Evolutionary conservation across 2,797 vertebrate species (phyloP), one percentile per base, ranked within the genome.

Genomic region (Micromesistius poutassou): DNA sequence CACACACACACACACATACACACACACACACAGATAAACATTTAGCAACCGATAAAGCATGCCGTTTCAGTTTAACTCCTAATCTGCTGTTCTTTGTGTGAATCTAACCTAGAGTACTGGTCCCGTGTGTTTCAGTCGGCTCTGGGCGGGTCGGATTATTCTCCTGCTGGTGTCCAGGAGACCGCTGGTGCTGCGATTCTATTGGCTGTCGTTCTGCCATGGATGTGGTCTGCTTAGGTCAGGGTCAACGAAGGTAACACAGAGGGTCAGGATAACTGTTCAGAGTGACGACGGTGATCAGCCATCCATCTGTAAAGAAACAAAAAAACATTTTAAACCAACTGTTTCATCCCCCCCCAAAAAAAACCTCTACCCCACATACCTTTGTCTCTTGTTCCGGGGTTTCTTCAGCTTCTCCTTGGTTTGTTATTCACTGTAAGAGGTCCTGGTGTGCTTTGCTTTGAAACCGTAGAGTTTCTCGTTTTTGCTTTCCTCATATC

Each of bases 1-100:
- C 46, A 55, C 46, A 22, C 46, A 55, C 46, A 55, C 16, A 55
- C 30, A 55, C 33, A 78, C 50, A 62, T n/a, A 62, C 55, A 62
- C 22, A 62, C 62, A 3, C 62, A 68, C n/a, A 68, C 62, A 68
- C 62, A 68, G n/a, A 62, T 62, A 9, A n/a, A 68, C 62, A 28
- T 68, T 68, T 28, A 68, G 62, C 25, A 68, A 25, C 62, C 25
- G 14, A 68, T 28, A 68, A 55, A 55, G 46, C n/a, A 68, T n/a
- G n/a, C 62, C 0, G n/a, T 68, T 62, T 62, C 6, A 28, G 55
- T 25, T 62, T 8, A 68, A 25, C 10, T 12, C 7, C 10, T 28
- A 28, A 5, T 68, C 62, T 68, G 25, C n/a, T 13, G 25, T 28
- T 25, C 33, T n/a, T 72, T 16, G 31, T 30, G 13, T 35, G 7